phyloP scores from a whole-genome alignment of 2,113 vertebrate species.

The Petrocephalus microphthalmus region DNA sequence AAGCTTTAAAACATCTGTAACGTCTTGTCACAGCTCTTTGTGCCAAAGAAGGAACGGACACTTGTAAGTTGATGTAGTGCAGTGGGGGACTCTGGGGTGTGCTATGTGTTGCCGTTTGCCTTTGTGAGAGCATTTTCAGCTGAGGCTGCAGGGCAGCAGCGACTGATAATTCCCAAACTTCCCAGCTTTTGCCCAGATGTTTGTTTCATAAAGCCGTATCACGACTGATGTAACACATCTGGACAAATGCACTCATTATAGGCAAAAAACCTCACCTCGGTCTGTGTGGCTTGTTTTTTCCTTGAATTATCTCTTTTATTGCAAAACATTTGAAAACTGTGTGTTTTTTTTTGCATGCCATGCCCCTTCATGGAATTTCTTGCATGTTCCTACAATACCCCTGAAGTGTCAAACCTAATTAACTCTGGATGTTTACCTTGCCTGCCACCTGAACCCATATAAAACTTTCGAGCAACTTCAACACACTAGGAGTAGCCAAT shows the following conservation, averaged over 20 bases:
- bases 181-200: background rate
- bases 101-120: background rate
- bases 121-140: background rate
- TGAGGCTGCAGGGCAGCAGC: background rate
- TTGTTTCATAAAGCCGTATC: background rate
- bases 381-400: background rate
- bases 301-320: background rate
- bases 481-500: background rate
- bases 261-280: background rate
- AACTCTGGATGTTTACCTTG: background rate
- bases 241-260: background rate
- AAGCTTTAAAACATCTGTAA: conserved; percentile 6
- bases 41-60: conserved; percentile 72
- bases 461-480: background rate
- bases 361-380: background rate
- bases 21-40: conserved; percentile 70
- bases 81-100: background rate
- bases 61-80: conserved; percentile 62
- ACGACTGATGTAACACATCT: background rate
- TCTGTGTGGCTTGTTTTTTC: background rate
- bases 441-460: background rate
- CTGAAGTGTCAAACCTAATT: background rate
- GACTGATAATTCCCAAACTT: background rate
- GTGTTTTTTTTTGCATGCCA: background rate
- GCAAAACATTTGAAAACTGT: background rate